Conservation (phyloP, 2,888 invertebrate species). For the Helleia helle region DNA sequence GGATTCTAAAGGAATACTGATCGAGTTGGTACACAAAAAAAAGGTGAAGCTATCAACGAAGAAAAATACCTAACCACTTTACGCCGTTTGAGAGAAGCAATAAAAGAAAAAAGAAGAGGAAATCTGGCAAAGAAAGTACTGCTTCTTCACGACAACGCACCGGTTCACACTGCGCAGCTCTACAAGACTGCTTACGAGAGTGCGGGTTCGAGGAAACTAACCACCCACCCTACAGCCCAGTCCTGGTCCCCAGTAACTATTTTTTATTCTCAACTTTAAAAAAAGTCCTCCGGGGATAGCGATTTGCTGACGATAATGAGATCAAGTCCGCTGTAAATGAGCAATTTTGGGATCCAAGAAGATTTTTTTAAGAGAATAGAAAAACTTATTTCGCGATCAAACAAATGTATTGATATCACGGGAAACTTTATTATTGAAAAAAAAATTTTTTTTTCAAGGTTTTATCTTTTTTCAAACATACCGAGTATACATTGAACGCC, state of each 20-base stretch:
- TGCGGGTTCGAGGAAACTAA: conserved; percentile 8
- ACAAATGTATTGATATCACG: not conserved
- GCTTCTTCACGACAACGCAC: conserved; percentile 11
- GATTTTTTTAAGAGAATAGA: not conserved
- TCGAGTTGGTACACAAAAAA: conserved; percentile 11
- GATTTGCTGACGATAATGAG: not conserved
- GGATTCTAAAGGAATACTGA: conserved; percentile 14
- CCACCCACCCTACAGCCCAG: not conserved
- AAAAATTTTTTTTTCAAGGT: not conserved
- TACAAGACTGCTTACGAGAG: conserved; percentile 6
- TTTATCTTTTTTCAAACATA: not conserved
- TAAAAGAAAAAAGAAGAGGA: conserved; percentile 6
- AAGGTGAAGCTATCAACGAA: not conserved
- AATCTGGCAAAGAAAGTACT: conserved; percentile 7
- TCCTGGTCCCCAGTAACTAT: not conserved
- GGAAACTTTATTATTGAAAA: not conserved
- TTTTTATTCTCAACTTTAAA: not conserved
- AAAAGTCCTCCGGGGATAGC: not conserved
- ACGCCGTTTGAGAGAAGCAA: not conserved
- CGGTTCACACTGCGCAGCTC: conserved; percentile 7
- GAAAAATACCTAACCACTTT: not conserved
- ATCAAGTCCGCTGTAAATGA: not conserved
- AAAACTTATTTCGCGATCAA: not conserved
- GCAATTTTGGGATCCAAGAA: not conserved
- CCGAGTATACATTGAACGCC: too few relatives aligned